Conservation (phyloP, 2,797 vertebrate species). For the Tenualosa ilisha region DNA sequence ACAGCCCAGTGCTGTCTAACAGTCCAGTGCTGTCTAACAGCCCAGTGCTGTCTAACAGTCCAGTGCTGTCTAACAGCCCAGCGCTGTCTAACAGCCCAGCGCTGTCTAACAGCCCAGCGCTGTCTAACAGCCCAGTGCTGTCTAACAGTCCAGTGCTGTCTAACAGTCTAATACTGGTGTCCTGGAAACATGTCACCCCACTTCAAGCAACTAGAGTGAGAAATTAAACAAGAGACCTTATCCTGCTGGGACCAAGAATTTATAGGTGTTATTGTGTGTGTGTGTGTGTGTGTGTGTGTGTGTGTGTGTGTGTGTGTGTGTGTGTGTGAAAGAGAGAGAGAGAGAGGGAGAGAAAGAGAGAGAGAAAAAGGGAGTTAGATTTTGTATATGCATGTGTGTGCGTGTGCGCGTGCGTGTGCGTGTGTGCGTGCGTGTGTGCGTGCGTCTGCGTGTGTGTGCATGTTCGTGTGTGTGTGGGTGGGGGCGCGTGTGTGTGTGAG, state of each 20-base stretch:
- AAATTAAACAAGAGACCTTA: background rate
- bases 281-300: background rate
- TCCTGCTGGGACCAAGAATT: background rate
- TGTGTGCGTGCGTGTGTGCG: background rate
- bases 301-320: background rate
- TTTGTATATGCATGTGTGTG: background rate
- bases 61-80: background rate
- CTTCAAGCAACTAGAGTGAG: background rate
- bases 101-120: background rate
- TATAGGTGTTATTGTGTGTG: background rate
- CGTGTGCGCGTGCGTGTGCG: constrained; percentile 1
- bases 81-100: background rate
- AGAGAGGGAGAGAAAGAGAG: too few species aligned
- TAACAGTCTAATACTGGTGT: background rate
- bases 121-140: background rate
- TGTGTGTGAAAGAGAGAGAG: background rate
- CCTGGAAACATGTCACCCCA: background rate
- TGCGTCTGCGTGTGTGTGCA: background rate
- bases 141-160: background rate
- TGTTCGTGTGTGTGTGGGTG: background rate
- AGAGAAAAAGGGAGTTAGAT: too few species aligned
- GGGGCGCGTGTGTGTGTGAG: constrained; percentile 3
- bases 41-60: background rate
- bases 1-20: background rate
- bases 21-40: background rate